These are phyloP conservation scores for Triplophysa rosa DNA, from an alignment of 2,113 vertebrate species.

Conservation along the genomic window DNA sequence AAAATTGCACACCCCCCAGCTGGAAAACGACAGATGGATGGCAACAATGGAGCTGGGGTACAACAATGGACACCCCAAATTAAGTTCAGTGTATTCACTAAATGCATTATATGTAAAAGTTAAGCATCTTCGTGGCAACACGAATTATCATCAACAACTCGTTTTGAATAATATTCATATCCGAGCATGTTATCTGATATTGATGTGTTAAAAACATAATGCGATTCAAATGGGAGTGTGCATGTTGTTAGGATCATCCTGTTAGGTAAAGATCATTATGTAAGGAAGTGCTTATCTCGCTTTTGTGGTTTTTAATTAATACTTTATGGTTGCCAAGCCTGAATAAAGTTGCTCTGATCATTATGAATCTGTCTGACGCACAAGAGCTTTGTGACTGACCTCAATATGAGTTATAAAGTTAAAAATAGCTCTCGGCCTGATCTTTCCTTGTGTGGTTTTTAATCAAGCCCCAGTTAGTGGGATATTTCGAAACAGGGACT, in stretches of 20 bases:
- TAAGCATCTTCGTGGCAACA: background rate
- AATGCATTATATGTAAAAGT: background rate
- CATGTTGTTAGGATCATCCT: background rate
- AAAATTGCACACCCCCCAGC: background rate
- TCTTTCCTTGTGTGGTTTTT: background rate
- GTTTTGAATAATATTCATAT: background rate
- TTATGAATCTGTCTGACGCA: background rate
- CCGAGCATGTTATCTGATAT: too few relatives aligned
- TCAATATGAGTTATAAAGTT: conserved; percentile 26
- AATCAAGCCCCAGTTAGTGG: background rate
- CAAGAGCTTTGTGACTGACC: conserved; percentile 11
- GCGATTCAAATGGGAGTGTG: background rate
- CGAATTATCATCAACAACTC: background rate
- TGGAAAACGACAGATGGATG: conserved; percentile 18
- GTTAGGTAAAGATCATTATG: too few relatives aligned
- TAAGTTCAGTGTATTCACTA: background rate
- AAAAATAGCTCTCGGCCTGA: conserved; percentile 6
- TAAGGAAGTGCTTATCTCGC: background rate
- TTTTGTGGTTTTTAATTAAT: background rate
- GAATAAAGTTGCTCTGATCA: background rate
- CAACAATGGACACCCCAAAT: conserved; percentile 23
- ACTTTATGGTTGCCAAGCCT: background rate
- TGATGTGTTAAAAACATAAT: background rate
- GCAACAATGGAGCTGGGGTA: conserved; percentile 15
- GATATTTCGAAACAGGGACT: background rate